phyloP scores from a whole-genome alignment of 2,797 vertebrate genomes.

The Tapera naevia region DNA sequence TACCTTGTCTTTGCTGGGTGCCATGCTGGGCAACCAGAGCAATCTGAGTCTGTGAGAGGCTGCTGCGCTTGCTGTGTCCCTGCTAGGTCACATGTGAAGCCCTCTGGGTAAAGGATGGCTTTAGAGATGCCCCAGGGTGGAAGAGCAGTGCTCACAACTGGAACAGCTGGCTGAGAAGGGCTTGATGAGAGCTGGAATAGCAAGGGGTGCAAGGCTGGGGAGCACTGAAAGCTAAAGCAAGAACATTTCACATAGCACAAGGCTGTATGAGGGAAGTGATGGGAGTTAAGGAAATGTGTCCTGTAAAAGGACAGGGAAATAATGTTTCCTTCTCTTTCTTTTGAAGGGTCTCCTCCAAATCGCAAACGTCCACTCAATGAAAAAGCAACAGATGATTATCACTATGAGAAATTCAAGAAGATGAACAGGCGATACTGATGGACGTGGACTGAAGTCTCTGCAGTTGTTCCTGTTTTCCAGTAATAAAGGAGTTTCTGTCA shows the following conservation, averaged over 20 bases:
- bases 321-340: background rate
- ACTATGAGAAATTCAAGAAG: conserved; percentile 99
- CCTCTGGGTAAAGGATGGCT: background rate
- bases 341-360: conserved; percentile 84
- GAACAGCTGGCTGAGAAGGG: background rate
- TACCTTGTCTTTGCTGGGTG: background rate
- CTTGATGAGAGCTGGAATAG: background rate
- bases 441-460: background rate
- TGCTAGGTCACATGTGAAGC: background rate
- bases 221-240: background rate
- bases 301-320: background rate
- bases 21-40: background rate
- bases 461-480: background rate
- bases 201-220: background rate
- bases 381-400: conserved; percentile 97
- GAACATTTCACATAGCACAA: background rate
- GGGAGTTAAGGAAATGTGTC: background rate
- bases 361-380: conserved; percentile 96
- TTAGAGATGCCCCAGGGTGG: background rate
- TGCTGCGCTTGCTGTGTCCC: background rate
- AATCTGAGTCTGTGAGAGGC: background rate
- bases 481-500: background rate
- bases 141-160: background rate
- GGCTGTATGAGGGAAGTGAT: background rate
- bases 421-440: conserved; percentile 90